Percentiles rank a stretch among this genome's conserved stretches.
Evolutionary conservation across 2,888 invertebrate species (phyloP).

Genomic region (Polyploca ridens): DNA sequence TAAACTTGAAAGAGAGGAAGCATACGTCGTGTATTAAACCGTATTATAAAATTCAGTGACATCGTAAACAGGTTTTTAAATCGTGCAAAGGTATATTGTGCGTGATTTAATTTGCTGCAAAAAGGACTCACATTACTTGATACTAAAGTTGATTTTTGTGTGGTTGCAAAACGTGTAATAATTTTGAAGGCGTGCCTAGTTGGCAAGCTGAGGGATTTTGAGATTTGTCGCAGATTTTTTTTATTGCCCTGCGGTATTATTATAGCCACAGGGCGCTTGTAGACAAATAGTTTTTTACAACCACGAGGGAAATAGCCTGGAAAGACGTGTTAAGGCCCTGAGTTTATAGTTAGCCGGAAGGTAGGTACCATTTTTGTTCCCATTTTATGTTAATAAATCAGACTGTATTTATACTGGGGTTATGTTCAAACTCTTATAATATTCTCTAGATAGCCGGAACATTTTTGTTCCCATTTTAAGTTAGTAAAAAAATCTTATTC

Average conservation of each 20-base stretch:
- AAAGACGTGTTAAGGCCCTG: background rate
- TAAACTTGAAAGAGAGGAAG: constrained; percentile 36
- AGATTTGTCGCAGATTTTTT: constrained; percentile 76
- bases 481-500: too few relatives aligned
- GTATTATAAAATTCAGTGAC: constrained; percentile 76
- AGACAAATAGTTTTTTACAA: constrained; percentile 59
- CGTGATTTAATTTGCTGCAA: constrained; percentile 16
- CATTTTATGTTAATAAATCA: too few relatives aligned
- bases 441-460: too few relatives aligned
- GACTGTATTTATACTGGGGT: too few relatives aligned
- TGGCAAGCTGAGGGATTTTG: constrained; percentile 74
- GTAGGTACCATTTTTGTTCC: too few relatives aligned
- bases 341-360: constrained; percentile 15
- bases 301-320: constrained; percentile 9
- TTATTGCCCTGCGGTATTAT: constrained; percentile 74
- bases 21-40: constrained; percentile 63
- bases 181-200: constrained; percentile 81
- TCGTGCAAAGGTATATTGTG: constrained; percentile 47
- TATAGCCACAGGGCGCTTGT: constrained; percentile 63
- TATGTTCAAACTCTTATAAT: too few relatives aligned
- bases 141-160: constrained; percentile 35
- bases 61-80: constrained; percentile 69
- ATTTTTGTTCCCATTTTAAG: too few relatives aligned
- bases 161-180: constrained; percentile 66
- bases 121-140: constrained; percentile 26